A percentile compares a stretch with the other conserved stretches of the same genome.
Evolutionary conservation across 2,888 invertebrate genomes (phyloP).

Genomic region (Podotricha telesiphe): DNA sequence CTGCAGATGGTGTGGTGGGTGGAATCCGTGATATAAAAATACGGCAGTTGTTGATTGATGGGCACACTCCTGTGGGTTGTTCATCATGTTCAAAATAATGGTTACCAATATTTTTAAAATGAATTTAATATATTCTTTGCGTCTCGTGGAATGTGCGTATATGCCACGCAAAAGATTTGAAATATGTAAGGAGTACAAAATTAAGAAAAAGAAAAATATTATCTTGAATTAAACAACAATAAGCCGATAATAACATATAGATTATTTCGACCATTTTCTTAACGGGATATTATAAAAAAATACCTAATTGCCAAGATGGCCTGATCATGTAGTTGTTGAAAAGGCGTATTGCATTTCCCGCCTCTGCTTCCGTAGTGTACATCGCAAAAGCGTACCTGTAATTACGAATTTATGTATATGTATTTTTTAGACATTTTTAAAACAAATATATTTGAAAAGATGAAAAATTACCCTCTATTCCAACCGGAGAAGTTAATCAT

Average conservation of each 20-base stretch:
- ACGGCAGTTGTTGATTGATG: slow-evolving; percentile 90
- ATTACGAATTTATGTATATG: background rate
- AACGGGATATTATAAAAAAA: background rate
- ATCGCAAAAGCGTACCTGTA: slow-evolving; percentile 88
- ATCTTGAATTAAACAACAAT: no score
- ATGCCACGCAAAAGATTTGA: no score
- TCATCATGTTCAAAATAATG: no score
- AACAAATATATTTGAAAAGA: background rate
- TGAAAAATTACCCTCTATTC: slow-evolving; percentile 85
- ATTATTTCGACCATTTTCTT: no score
- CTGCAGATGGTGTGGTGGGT: slow-evolving; percentile 84
- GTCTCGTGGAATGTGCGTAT: no score
- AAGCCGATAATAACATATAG: no score
- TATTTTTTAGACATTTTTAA: slow-evolving; percentile 18
- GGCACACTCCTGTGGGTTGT: slow-evolving; percentile 84
- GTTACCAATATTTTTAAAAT: no score
- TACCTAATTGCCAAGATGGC: slow-evolving; percentile 84
- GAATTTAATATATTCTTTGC: no score
- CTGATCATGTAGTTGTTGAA: slow-evolving; percentile 88
- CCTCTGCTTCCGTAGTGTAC: slow-evolving; percentile 84
- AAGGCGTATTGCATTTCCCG: slow-evolving; percentile 85
- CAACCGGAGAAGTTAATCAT: slow-evolving; percentile 90
- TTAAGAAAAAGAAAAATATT: no score
- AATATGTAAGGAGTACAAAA: no score
- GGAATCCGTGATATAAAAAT: slow-evolving; percentile 85